phyloP scores from a whole-genome alignment of 1,140 invertebrate species.

The Tetragonula clypearis region DNA sequence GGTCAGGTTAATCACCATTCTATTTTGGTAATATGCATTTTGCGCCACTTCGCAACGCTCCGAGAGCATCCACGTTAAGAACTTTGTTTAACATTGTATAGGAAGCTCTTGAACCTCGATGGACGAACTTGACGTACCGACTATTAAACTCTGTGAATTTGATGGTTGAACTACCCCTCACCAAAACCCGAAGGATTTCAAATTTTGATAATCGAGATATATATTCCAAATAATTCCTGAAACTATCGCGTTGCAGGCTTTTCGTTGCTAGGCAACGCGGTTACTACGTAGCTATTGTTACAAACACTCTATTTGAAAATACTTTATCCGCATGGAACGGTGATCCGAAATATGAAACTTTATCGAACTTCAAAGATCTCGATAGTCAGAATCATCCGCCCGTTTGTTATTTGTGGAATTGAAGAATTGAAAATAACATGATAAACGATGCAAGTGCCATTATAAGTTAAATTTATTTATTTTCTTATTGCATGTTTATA shows the following conservation, averaged over 20 bases:
- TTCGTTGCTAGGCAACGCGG: not conserved
- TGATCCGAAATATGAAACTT: not conserved
- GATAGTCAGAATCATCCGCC: no score
- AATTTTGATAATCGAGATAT: not conserved
- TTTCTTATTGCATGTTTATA: no score
- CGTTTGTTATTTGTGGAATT: no score
- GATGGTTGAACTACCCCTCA: not conserved
- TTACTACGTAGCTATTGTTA: not conserved
- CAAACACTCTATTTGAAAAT: not conserved
- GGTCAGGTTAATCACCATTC: not conserved
- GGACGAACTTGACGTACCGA: not conserved
- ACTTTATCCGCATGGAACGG: not conserved
- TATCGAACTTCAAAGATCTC: not conserved
- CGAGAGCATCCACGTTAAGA: not conserved
- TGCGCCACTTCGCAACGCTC: not conserved
- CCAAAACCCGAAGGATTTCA: not conserved
- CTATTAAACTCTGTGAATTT: not conserved
- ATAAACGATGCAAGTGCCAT: no score
- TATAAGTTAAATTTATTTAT: no score
- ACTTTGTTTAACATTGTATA: conserved; percentile 19
- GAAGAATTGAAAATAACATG: no score
- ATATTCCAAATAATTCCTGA: no score
- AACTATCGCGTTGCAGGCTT: not conserved
- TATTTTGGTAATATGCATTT: not conserved
- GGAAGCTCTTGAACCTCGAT: conserved; percentile 17